These are phyloP conservation scores for Rhamnusium bicolor DNA, from an alignment of 2,888 invertebrate species.

Conservation along the genomic window DNA sequence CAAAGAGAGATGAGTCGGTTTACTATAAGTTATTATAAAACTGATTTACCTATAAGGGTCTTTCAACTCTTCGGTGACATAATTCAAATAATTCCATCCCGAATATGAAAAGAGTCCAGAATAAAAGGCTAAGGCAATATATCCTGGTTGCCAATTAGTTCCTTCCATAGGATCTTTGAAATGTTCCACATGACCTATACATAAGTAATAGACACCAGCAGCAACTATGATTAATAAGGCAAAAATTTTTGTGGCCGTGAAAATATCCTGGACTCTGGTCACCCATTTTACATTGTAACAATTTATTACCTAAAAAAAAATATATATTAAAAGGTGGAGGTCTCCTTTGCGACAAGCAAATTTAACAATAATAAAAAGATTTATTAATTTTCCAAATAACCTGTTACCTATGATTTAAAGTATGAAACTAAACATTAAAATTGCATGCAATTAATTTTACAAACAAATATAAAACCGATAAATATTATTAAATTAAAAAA, in stretches of 20 bases:
- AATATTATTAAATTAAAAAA: too few relatives aligned
- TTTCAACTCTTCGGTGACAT: slow-evolving; percentile 92
- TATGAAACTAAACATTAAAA: too few relatives aligned
- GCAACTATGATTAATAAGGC: slow-evolving; percentile 89
- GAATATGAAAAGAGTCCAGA: slow-evolving; percentile 95
- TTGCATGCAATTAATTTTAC: too few relatives aligned
- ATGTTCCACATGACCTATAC: slow-evolving; percentile 81
- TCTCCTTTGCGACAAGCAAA: too few relatives aligned
- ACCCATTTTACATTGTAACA: slow-evolving; percentile 98
- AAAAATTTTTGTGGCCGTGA: slow-evolving; percentile 92
- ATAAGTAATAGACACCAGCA: slow-evolving; percentile 84
- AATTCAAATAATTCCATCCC: slow-evolving; percentile 94
- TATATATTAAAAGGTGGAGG: background rate
- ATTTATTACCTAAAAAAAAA: slow-evolving; percentile 79
- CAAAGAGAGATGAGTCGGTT: too few relatives aligned
- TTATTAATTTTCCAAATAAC: background rate
- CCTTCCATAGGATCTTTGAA: slow-evolving; percentile 85
- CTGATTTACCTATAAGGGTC: slow-evolving; percentile 82
- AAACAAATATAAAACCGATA: too few relatives aligned
- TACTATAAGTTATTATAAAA: background rate
- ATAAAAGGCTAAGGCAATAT: slow-evolving; percentile 91
- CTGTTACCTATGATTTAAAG: too few relatives aligned
- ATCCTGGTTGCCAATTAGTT: slow-evolving; percentile 84
- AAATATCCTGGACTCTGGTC: slow-evolving; percentile 93
- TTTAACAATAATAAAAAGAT: too few relatives aligned